Evolutionary conservation across 2,113 vertebrate species (phyloP).

Genomic region (Apistogramma diplotaenia): DNA sequence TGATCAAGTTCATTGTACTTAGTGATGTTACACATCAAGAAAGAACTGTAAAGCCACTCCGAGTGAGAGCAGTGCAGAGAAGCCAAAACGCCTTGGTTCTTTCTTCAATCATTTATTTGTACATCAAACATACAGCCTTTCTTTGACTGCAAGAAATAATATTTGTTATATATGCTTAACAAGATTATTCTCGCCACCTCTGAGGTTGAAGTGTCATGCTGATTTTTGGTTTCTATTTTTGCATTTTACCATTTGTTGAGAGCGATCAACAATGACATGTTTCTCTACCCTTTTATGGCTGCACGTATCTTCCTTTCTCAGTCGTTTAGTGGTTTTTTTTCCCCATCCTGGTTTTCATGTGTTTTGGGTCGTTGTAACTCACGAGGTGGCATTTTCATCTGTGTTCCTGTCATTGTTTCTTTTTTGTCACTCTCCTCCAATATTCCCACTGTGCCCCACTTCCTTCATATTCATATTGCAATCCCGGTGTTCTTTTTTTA

Average conservation of each 20-base stretch:
- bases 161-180: neutral
- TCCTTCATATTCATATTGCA: constrained; percentile 18
- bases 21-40: neutral
- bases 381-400: neutral
- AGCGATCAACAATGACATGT: neutral
- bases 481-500: constrained; percentile 21
- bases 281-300: neutral
- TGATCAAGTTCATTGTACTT: neutral
- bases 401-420: neutral
- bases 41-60: neutral
- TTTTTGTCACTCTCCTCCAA: constrained; percentile 52
- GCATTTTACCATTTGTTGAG: neutral
- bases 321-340: fast-evolving
- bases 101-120: neutral
- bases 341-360: neutral
- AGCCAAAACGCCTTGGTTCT: neutral
- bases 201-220: neutral
- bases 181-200: neutral
- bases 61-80: too few species aligned
- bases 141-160: neutral
- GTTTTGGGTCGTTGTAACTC: neutral
- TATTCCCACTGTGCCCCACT: constrained; percentile 13
- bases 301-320: neutral
- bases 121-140: neutral
- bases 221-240: neutral